Evolutionary conservation across 1,140 invertebrate genomes (phyloP).

Genomic region (Bemisia tabaci): DNA sequence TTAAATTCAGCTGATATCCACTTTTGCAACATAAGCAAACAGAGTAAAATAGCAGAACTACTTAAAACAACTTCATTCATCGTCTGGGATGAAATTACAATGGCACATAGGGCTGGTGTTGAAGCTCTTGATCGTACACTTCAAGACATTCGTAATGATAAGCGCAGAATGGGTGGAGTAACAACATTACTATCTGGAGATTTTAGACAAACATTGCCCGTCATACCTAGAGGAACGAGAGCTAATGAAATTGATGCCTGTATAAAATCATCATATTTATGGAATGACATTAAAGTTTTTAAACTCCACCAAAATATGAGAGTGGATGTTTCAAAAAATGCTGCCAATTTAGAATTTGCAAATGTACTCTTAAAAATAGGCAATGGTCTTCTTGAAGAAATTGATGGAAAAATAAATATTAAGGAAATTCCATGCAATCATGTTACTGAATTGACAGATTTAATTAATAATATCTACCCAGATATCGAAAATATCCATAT

Average conservation of each 20-base stretch:
- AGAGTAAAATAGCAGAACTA: slow-evolving; percentile 20
- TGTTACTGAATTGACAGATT: too few relatives aligned
- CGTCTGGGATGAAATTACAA: slow-evolving; percentile 30
- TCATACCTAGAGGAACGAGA: slow-evolving; percentile 21
- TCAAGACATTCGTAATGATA: slow-evolving; percentile 6
- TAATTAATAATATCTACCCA: too few relatives aligned
- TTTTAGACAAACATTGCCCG: slow-evolving; percentile 31
- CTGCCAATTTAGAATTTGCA: slow-evolving; percentile 5
- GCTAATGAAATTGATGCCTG: slow-evolving; percentile 28
- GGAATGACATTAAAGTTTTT: slow-evolving; percentile 12
- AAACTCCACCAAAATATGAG: slow-evolving; percentile 10
- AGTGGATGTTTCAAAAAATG: slow-evolving; percentile 7
- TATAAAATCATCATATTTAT: slow-evolving; percentile 26
- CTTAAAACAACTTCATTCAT: slow-evolving; percentile 26
- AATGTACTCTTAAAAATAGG: slow-evolving; percentile 9
- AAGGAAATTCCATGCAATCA: too few relatives aligned
- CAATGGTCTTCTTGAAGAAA: too few relatives aligned
- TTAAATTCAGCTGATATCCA: slow-evolving; percentile 21
- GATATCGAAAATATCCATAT: too few relatives aligned
- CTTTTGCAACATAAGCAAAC: slow-evolving; percentile 28
- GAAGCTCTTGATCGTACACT: background rate
- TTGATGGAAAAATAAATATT: too few relatives aligned
- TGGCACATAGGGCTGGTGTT: background rate
- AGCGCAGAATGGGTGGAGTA: slow-evolving; percentile 18
- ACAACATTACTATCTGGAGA: slow-evolving; percentile 25